Percentiles rank a stretch among this genome's conserved stretches.
These are phyloP conservation scores for Plectrocnemia conspersa DNA, from an alignment of 1,140 invertebrate species.

Conservation along the genomic window DNA sequence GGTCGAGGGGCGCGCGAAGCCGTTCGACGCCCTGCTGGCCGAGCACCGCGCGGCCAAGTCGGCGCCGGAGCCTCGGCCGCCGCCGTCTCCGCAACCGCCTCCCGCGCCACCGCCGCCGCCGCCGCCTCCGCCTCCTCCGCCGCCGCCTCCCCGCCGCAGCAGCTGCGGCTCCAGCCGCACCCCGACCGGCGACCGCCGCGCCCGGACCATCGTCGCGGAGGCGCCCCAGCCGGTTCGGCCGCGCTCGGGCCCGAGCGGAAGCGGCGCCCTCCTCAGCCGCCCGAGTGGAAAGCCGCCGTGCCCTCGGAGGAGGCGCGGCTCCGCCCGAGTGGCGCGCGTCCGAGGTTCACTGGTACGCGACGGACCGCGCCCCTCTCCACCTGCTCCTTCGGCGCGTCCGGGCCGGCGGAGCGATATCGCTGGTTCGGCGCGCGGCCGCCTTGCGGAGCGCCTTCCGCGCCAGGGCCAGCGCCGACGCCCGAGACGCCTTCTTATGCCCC, in stretches of 20 bases:
- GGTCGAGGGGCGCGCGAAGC: constrained; percentile 68
- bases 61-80: not conserved
- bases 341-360: constrained; percentile 48
- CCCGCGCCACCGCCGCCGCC: not conserved
- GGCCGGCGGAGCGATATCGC: constrained; percentile 34
- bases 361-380: constrained; percentile 47
- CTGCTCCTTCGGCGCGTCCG: constrained; percentile 47
- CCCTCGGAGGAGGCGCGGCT: constrained; percentile 31
- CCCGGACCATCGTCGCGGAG: constrained; percentile 20
- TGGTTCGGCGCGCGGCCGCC: not conserved
- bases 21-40: constrained; percentile 73
- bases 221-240: constrained; percentile 40
- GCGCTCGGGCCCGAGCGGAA: constrained; percentile 38
- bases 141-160: not conserved
- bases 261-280: constrained; percentile 14
- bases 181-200: constrained; percentile 20
- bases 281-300: constrained; percentile 18
- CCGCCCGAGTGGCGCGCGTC: constrained; percentile 37
- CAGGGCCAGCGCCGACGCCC: too few relatives aligned
- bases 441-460: not conserved
- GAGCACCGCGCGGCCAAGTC: constrained; percentile 69
- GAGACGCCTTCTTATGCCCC: too few relatives aligned
- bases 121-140: not conserved
- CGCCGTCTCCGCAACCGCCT: not conserved
- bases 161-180: constrained; percentile 10